Conservation (phyloP, 2,113 vertebrate species). For the Mastomys coucha region DNA sequence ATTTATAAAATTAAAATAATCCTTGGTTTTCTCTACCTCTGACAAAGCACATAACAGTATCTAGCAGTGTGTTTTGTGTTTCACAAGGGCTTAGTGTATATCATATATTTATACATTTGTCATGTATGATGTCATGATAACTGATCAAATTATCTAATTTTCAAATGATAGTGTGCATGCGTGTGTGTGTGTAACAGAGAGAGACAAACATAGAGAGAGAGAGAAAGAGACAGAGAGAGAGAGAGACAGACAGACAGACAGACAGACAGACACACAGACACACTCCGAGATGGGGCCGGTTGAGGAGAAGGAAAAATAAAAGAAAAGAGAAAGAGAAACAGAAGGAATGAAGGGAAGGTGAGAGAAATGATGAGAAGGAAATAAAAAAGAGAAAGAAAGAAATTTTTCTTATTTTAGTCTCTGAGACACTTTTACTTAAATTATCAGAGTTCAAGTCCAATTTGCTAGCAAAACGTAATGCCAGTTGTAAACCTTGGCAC, state of each 20-base stretch:
- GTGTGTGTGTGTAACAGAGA: no score
- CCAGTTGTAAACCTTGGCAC: slow-evolving; percentile 39
- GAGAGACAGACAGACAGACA: no score
- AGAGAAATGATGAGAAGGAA: fast-evolving
- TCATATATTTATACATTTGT: background rate
- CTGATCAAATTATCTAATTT: background rate
- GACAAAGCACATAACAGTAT: background rate
- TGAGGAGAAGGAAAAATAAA: background rate
- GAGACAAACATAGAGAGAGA: no score
- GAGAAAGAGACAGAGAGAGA: no score
- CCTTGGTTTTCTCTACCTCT: background rate
- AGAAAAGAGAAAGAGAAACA: fast-evolving
- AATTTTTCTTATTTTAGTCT: background rate
- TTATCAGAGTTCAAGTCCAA: slow-evolving; percentile 14
- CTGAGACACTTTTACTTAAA: slow-evolving; percentile 41
- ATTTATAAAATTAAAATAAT: background rate
- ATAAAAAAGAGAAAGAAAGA: background rate
- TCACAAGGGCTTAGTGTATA: background rate
- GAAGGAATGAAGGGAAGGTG: fast-evolving
- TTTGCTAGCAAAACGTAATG: slow-evolving; percentile 66
- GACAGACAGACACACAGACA: background rate
- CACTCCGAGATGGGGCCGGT: no score
- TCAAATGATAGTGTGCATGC: background rate
- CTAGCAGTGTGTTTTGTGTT: background rate
- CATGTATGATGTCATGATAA: background rate